Evolutionary conservation across 2,888 invertebrate species (phyloP).

Genomic region (Eupithecia subfuscata): DNA sequence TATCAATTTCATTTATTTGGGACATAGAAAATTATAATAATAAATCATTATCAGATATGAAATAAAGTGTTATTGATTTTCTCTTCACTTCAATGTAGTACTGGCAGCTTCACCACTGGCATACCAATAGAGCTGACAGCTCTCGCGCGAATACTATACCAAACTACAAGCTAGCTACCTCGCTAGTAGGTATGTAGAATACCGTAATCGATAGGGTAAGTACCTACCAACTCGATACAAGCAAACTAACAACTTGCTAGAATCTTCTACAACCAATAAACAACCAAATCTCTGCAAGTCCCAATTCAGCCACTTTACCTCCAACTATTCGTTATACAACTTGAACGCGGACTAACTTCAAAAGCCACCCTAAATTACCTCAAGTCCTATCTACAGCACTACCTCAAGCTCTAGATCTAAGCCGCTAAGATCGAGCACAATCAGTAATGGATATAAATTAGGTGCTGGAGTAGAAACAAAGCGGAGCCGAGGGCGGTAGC

Average conservation of each 20-base stretch:
- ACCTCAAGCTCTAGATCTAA: conserved; percentile 13
- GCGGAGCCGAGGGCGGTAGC: conserved; percentile 44
- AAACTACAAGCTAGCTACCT: too few relatives aligned
- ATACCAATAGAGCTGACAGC: too few relatives aligned
- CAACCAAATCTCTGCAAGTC: background rate
- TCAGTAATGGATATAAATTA: conserved; percentile 55
- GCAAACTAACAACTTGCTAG: background rate
- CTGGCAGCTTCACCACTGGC: too few relatives aligned
- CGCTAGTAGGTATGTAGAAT: too few relatives aligned
- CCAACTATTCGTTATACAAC: background rate
- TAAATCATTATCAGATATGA: too few relatives aligned
- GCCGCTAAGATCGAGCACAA: conserved; percentile 31
- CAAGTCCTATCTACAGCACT: background rate
- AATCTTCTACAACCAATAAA: background rate
- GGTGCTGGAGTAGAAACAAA: conserved; percentile 47
- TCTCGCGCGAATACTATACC: too few relatives aligned
- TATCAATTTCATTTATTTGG: too few relatives aligned
- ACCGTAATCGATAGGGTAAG: too few relatives aligned
- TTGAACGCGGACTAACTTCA: conserved; percentile 5
- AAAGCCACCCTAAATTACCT: conserved; percentile 6
- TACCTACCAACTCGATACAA: too few relatives aligned
- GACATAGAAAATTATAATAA: too few relatives aligned
- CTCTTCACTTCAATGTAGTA: too few relatives aligned
- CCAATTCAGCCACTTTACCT: background rate
- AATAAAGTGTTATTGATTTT: too few relatives aligned